Conservation (phyloP, 2,888 invertebrate genomes). For the Nephrotoma appendiculata region DNA sequence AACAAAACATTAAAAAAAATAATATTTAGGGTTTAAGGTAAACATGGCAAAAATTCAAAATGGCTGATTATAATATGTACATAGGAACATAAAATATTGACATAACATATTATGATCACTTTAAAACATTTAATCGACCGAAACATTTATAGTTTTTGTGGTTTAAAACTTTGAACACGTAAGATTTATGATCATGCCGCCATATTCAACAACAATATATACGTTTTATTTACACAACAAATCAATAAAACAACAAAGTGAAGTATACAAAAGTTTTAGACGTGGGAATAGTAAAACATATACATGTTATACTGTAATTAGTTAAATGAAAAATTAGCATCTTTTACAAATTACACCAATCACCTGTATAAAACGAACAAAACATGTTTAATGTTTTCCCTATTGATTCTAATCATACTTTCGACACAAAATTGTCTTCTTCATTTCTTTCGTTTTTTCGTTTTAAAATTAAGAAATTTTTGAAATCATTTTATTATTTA, state of each 20-base stretch:
- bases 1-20: not conserved
- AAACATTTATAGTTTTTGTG: not conserved
- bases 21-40: not conserved
- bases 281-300: not conserved
- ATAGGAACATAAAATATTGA: not conserved
- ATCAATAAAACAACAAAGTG: not conserved
- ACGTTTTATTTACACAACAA: not conserved
- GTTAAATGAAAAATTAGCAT: not conserved
- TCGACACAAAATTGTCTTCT: not conserved
- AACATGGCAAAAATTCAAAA: not conserved
- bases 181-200: not conserved
- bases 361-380: not conserved
- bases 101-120: not conserved
- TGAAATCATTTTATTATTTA: not conserved
- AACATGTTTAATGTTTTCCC: not conserved
- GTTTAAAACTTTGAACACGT: not conserved
- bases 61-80: not conserved
- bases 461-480: not conserved
- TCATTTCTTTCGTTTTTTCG: not conserved
- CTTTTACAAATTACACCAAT: not conserved
- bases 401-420: not conserved
- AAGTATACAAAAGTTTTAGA: not conserved
- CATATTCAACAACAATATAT: not conserved
- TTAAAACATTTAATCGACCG: not conserved
- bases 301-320: not conserved